These are phyloP conservation scores for Amphiduros pacificus DNA, from an alignment of 2,888 invertebrate species.

Conservation along the genomic window DNA sequence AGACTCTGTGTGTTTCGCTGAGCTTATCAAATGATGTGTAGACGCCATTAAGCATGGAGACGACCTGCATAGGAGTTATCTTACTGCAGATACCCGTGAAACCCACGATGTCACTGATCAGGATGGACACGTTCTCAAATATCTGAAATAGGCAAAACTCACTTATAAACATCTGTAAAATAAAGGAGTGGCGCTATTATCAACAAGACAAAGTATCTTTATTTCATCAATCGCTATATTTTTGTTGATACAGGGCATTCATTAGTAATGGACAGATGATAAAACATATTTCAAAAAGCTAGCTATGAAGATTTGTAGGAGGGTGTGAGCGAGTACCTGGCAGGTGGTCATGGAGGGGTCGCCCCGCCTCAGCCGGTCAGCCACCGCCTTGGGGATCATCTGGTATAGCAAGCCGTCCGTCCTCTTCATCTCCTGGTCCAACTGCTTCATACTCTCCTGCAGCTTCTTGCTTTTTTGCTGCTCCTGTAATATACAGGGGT, in stretches of 20 bases:
- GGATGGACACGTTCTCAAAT: slow-evolving; percentile 92
- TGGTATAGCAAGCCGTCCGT: slow-evolving; percentile 95
- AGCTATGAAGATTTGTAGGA: too few species aligned
- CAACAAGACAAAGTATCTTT: too few species aligned
- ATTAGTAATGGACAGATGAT: too few species aligned
- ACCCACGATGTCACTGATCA: slow-evolving; percentile 96
- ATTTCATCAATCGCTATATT: too few species aligned
- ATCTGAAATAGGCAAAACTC: slow-evolving; percentile 73
- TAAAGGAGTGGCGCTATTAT: too few species aligned
- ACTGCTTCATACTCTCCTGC: slow-evolving; percentile 92
- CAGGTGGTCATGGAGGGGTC: slow-evolving; percentile 95
- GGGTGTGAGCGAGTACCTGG: too few species aligned
- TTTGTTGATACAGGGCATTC: too few species aligned
- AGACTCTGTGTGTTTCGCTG: slow-evolving; percentile 89
- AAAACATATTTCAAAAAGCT: too few species aligned
- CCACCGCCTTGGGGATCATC: slow-evolving; percentile 98
- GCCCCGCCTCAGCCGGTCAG: slow-evolving; percentile 88
- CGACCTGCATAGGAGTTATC: slow-evolving; percentile 96
- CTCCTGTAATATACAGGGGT: slow-evolving; percentile 68
- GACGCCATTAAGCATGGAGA: slow-evolving; percentile 96
- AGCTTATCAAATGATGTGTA: slow-evolving; percentile 90
- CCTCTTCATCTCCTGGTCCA: slow-evolving; percentile 93
- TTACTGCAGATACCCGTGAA: slow-evolving; percentile 96
- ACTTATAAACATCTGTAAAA: too few species aligned
- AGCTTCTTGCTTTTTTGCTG: slow-evolving; percentile 94